Evolutionary conservation across 2,888 invertebrate species (phyloP).

Genomic region (Euzetes globulus): DNA sequence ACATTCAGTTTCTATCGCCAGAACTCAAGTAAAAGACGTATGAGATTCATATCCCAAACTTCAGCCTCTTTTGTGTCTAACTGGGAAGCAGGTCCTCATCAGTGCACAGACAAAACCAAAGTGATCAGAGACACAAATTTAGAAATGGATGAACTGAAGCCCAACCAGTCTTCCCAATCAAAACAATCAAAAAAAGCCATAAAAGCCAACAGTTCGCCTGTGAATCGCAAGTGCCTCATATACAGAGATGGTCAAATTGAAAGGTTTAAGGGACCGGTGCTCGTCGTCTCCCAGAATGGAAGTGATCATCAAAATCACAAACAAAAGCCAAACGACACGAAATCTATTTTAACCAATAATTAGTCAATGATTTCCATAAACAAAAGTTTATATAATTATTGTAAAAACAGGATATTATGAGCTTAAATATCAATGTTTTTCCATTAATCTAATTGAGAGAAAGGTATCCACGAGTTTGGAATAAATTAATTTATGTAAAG

Average conservation of each 20-base stretch:
- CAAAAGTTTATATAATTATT: too few species aligned
- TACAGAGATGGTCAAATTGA: not conserved
- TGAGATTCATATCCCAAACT: constrained; percentile 35
- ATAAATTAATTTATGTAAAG: too few species aligned
- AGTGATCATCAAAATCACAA: not conserved
- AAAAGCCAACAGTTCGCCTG: not conserved
- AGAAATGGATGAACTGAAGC: not conserved
- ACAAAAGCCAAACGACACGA: too few species aligned
- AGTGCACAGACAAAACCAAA: not conserved
- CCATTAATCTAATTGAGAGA: too few species aligned
- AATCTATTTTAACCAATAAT: too few species aligned
- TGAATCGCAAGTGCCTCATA: not conserved
- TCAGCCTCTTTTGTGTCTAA: constrained; percentile 39
- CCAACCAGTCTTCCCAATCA: not conserved
- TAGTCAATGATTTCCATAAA: too few species aligned
- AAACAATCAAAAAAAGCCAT: not conserved
- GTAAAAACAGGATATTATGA: too few species aligned
- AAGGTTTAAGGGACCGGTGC: not conserved
- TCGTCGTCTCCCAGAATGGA: not conserved
- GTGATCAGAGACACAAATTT: not conserved
- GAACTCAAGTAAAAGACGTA: constrained; percentile 39
- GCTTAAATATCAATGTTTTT: too few species aligned
- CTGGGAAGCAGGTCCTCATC: constrained; percentile 36
- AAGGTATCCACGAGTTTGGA: too few species aligned
- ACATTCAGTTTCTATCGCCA: constrained; percentile 36